A percentile compares a stretch with the other conserved stretches of the same genome.
Conservation (phyloP, 2,113 vertebrate species). For the Eclectus roratus region DNA sequence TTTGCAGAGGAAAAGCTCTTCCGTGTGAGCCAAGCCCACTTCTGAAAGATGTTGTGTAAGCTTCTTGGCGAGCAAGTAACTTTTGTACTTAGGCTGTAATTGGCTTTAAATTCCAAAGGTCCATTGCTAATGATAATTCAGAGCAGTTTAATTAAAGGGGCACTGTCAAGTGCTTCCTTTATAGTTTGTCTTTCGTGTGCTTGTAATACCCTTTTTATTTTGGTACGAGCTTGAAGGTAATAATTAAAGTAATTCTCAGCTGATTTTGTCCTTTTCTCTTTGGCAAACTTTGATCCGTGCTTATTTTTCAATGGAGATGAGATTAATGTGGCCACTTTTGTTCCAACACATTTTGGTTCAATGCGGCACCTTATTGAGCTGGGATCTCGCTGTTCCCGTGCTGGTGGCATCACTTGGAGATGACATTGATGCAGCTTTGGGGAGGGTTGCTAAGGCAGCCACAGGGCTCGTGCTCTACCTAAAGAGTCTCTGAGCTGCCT, state of each 20-base stretch:
- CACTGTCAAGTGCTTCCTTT: slow-evolving; percentile 59
- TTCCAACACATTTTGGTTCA: not conserved
- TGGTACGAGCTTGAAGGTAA: slow-evolving; percentile 48
- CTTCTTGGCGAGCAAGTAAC: not conserved
- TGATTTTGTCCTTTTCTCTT: slow-evolving; percentile 68
- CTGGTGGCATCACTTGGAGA: not conserved
- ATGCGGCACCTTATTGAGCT: rapidly evolving
- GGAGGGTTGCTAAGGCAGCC: not conserved
- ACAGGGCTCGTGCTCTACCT: not conserved
- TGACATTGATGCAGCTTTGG: not conserved
- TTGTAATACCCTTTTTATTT: not conserved
- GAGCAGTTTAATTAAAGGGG: slow-evolving; percentile 64
- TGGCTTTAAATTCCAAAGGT: slow-evolving; percentile 57
- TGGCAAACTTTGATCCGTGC: slow-evolving; percentile 67
- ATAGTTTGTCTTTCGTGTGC: slow-evolving; percentile 27
- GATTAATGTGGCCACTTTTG: slow-evolving; percentile 15
- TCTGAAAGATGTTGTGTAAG: slow-evolving; percentile 9
- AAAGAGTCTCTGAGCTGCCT: not conserved
- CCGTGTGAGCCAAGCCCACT: not conserved
- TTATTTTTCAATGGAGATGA: slow-evolving; percentile 55
- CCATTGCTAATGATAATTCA: slow-evolving; percentile 57
- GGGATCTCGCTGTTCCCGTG: not conserved
- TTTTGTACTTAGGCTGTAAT: slow-evolving; percentile 45
- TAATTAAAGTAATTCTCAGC: slow-evolving; percentile 70
- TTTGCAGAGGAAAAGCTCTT: not conserved